Conservation (phyloP, 2,113 vertebrate species). For the Antidorcas marsupialis region DNA sequence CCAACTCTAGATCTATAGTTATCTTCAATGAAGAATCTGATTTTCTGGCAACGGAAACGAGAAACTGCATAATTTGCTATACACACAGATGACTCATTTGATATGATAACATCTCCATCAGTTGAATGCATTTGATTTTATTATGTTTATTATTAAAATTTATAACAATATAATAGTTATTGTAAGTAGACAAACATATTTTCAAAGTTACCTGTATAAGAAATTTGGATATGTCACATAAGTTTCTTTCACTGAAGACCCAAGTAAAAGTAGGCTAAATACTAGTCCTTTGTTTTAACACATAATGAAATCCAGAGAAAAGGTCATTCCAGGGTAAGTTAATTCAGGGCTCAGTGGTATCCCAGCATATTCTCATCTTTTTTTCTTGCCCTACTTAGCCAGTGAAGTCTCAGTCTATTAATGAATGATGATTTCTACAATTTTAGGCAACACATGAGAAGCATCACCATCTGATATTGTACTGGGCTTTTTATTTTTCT, state of each 20-base stretch:
- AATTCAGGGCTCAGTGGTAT: neutral
- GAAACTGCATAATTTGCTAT: neutral
- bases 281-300: neutral
- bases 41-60: neutral
- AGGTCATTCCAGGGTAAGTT: neutral
- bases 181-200: neutral
- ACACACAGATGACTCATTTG: neutral
- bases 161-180: neutral
- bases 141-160: neutral
- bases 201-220: neutral
- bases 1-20: neutral
- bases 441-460: neutral
- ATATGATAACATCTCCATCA: neutral
- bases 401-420: neutral
- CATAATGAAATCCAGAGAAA: neutral
- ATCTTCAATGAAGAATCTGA: neutral
- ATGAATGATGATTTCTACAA: neutral
- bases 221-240: neutral
- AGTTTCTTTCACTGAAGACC: neutral
- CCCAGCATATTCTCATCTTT: neutral
- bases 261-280: neutral
- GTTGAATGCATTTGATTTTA: neutral
- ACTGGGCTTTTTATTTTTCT: neutral
- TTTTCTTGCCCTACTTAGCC: neutral
- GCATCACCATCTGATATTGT: neutral